These are phyloP conservation scores for Troilus luridus DNA, from an alignment of 2,888 invertebrate species.

Conservation along the genomic window DNA sequence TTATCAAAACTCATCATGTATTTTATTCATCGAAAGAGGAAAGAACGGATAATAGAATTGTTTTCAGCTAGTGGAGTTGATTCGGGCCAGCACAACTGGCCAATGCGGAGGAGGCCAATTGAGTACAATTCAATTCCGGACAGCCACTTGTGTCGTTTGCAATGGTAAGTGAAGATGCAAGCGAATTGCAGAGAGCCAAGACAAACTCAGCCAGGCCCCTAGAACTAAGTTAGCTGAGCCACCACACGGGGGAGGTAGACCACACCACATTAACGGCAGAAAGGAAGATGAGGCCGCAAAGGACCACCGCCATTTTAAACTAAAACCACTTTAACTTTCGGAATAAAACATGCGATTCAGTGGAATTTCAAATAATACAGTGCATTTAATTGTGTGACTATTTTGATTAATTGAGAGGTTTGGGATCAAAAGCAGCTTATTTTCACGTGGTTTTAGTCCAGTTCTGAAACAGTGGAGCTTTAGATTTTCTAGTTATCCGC, in stretches of 20 bases:
- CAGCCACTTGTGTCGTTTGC: slow-evolving; percentile 29
- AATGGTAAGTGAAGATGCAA: slow-evolving; percentile 30
- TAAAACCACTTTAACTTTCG: neutral
- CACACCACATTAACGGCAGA: neutral
- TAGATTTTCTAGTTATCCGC: too few relatives aligned
- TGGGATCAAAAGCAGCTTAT: too few relatives aligned
- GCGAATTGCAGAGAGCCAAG: neutral
- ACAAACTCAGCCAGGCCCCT: neutral
- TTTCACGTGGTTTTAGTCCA: too few relatives aligned
- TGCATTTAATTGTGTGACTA: too few relatives aligned
- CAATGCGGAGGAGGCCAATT: neutral
- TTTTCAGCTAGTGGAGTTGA: neutral
- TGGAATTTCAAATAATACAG: neutral
- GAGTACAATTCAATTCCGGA: neutral
- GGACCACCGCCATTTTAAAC: neutral
- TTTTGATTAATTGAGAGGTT: too few relatives aligned
- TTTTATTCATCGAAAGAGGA: too few relatives aligned
- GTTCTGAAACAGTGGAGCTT: too few relatives aligned
- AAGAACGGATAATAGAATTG: neutral
- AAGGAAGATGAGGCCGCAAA: slow-evolving; percentile 27
- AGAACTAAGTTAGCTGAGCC: slow-evolving; percentile 35
- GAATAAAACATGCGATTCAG: neutral
- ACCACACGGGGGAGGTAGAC: slow-evolving; percentile 26
- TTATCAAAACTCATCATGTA: neutral
- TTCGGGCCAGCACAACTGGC: neutral